A percentile compares a stretch with the other conserved stretches of the same genome.
These are phyloP conservation scores for Synanthedon vespiformis DNA, from an alignment of 2,888 invertebrate genomes.

Conservation along the genomic window DNA sequence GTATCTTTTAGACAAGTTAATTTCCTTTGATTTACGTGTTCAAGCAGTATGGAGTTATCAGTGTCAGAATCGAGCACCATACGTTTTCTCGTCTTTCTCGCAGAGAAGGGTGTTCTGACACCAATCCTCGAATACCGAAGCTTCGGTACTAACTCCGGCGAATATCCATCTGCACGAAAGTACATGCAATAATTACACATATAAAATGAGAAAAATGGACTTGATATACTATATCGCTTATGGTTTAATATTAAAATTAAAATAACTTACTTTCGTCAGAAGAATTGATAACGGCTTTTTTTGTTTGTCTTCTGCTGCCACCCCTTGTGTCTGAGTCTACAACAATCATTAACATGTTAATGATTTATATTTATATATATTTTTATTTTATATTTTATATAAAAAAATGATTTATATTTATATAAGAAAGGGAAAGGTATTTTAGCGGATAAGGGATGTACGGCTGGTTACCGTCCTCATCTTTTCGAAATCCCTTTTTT, in stretches of 20 bases:
- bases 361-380: no score
- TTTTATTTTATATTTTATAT: no score
- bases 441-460: no score
- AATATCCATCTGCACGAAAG: slow-evolving; percentile 22
- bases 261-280: slow-evolving; percentile 21
- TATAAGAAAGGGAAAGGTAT: no score
- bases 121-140: slow-evolving; percentile 22
- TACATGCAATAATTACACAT: no score
- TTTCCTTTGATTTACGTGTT: slow-evolving; percentile 41
- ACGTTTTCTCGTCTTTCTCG: slow-evolving; percentile 41
- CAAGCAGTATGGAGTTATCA: slow-evolving; percentile 51
- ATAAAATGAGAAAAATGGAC: no score
- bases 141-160: slow-evolving; percentile 49
- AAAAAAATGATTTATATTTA: no score
- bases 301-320: slow-evolving; percentile 24
- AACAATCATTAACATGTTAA: neutral
- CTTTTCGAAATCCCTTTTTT: no score
- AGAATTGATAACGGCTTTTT: slow-evolving; percentile 32
- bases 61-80: slow-evolving; percentile 49
- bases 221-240: no score
- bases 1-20: slow-evolving; percentile 44
- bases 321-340: slow-evolving; percentile 29
- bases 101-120: slow-evolving; percentile 23
- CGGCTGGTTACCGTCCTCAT: no score
- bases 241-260: neutral